These are phyloP conservation scores for Psittacara wagleri DNA, from an alignment of 2,113 vertebrate genomes.

Conservation along the genomic window DNA sequence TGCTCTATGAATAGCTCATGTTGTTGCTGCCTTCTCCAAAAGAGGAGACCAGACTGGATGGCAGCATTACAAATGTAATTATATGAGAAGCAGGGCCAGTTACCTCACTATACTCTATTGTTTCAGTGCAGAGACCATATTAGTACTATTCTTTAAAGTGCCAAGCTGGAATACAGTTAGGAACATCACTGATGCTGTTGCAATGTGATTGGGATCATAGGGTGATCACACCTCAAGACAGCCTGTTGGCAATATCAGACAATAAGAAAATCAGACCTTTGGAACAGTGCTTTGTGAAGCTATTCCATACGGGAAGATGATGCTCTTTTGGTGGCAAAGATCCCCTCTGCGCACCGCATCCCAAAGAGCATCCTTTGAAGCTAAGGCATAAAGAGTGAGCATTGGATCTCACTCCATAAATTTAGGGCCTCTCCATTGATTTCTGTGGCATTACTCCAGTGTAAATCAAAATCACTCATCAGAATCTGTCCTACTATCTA, in stretches of 20 bases:
- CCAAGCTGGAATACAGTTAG: background rate
- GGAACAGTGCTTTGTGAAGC: background rate
- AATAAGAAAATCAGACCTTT: background rate
- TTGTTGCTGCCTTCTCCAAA: background rate
- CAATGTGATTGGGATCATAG: background rate
- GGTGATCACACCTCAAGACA: background rate
- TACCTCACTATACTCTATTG: background rate
- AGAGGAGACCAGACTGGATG: background rate
- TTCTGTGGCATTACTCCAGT: background rate
- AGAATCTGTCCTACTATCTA: background rate
- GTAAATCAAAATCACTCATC: background rate
- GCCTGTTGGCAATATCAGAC: background rate
- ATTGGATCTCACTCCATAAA: background rate
- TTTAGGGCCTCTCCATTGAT: background rate
- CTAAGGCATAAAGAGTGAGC: background rate
- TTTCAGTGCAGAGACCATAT: background rate
- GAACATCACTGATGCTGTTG: background rate
- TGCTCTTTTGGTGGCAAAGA: background rate
- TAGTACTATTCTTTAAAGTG: background rate
- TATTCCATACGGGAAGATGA: background rate
- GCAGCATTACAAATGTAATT: background rate
- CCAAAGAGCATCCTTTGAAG: background rate
- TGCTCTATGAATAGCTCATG: background rate
- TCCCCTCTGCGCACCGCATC: background rate
- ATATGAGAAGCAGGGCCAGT: background rate